Evolutionary conservation across 2,113 vertebrate species (phyloP).

Genomic region (Plotosus lineatus): DNA sequence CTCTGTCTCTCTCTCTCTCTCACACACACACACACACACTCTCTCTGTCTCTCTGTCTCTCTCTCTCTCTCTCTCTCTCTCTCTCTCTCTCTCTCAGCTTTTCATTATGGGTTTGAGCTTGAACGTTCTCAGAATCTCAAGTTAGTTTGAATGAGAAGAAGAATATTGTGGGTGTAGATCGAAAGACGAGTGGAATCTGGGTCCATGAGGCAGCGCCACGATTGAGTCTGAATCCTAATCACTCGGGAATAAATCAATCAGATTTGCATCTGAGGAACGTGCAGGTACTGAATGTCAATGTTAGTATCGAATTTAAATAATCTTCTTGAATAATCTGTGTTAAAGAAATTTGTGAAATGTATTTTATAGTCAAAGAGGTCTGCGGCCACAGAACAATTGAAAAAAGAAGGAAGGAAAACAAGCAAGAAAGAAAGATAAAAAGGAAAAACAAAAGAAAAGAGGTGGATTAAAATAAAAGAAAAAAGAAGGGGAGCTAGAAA

Average conservation of each 20-base stretch:
- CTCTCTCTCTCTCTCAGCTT: neutral
- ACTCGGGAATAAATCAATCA: neutral
- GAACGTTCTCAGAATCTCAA: slow-evolving; percentile 53
- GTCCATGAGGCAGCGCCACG: neutral
- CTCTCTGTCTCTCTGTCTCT: too few relatives aligned
- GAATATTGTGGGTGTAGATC: neutral
- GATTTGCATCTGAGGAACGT: neutral
- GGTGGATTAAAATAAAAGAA: too few relatives aligned
- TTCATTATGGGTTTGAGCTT: slow-evolving; percentile 10
- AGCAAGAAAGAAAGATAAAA: slow-evolving; percentile 45
- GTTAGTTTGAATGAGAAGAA: slow-evolving; percentile 17
- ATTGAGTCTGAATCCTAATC: neutral
- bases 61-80: neutral
- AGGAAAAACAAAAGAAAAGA: neutral
- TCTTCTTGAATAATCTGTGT: neutral
- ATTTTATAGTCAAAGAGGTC: neutral
- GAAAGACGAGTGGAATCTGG: neutral
- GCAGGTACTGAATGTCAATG: neutral
- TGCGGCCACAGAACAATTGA: neutral
- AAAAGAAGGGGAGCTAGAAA: neutral
- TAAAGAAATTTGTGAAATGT: neutral
- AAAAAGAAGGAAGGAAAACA: slow-evolving; percentile 28
- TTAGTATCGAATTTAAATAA: neutral
- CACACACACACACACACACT: neutral
- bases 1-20: slow-evolving; percentile 25